These are phyloP conservation scores for Tromatobia lineatoria DNA, from an alignment of 2,888 invertebrate species.

Conservation along the genomic window DNA sequence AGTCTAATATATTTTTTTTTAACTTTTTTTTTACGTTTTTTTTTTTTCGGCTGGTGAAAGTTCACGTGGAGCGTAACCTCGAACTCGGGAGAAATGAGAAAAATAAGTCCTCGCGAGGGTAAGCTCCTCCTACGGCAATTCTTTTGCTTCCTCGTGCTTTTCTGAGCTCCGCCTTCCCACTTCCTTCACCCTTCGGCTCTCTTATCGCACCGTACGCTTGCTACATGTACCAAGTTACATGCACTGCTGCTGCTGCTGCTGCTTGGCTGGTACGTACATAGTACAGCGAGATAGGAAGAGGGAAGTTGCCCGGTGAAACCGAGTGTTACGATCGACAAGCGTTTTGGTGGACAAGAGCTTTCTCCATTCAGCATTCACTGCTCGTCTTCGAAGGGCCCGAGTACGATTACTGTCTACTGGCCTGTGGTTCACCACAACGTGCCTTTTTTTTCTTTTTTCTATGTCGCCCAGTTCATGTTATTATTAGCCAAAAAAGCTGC, in stretches of 20 bases:
- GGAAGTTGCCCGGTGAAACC: constrained; percentile 62
- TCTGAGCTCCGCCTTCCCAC: constrained; percentile 56
- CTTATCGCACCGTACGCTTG: constrained; percentile 57
- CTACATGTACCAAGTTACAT: constrained; percentile 4
- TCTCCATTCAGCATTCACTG: constrained; percentile 3
- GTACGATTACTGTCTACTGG: background rate
- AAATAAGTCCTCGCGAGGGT: constrained; percentile 46
- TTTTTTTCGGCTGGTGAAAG: constrained; percentile 29
- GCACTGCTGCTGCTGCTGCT: background rate
- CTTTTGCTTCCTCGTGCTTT: constrained; percentile 25
- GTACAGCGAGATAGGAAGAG: constrained; percentile 39
- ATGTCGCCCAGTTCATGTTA: background rate
- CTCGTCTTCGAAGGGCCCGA: constrained; percentile 1
- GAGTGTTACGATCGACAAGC: constrained; percentile 62
- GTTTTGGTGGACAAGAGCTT: constrained; percentile 16
- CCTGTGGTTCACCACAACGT: background rate
- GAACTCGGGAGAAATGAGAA: constrained; percentile 50
- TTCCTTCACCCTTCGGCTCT: constrained; percentile 66
- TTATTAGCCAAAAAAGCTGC: too few species aligned
- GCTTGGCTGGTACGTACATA: background rate
- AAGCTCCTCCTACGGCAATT: constrained; percentile 53
- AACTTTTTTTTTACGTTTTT: background rate
- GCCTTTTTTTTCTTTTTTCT: background rate
- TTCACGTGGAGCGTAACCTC: constrained; percentile 53
- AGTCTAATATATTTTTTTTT: constrained; percentile 36